Evolutionary conservation across 2,888 invertebrate species (phyloP).

Genomic region (Pomacea canaliculata): DNA sequence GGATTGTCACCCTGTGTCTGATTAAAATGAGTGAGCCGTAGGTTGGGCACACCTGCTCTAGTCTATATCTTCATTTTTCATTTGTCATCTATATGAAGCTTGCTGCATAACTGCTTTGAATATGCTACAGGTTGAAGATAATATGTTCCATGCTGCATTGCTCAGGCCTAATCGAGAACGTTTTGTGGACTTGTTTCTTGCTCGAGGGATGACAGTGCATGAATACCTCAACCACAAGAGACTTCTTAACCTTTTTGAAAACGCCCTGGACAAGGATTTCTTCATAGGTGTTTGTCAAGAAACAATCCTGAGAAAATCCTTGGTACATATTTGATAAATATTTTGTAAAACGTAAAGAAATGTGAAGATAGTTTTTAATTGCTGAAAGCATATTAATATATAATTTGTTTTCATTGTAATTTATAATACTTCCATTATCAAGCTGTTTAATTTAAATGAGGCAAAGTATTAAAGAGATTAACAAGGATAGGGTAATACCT

Average conservation of each 20-base stretch:
- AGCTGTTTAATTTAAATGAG: too few species aligned
- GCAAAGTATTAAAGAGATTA: too few species aligned
- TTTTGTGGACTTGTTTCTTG: conserved; percentile 68
- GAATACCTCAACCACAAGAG: conserved; percentile 63
- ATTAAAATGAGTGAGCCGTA: too few species aligned
- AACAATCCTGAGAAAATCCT: conserved; percentile 59
- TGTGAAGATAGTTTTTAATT: not conserved
- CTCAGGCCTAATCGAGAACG: conserved; percentile 64
- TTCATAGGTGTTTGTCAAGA: conserved; percentile 64
- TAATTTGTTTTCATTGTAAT: too few species aligned
- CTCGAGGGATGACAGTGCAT: conserved; percentile 67
- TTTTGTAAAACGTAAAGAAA: not conserved
- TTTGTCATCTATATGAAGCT: not conserved
- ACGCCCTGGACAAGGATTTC: conserved; percentile 63
- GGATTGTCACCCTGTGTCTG: too few species aligned
- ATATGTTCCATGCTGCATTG: conserved; percentile 67
- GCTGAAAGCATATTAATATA: too few species aligned
- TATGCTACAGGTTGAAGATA: conserved; percentile 48
- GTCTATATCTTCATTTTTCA: too few species aligned
- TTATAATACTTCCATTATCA: too few species aligned
- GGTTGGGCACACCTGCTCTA: too few species aligned
- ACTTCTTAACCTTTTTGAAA: conserved; percentile 58
- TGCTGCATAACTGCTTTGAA: not conserved
- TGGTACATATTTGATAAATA: conserved; percentile 27
- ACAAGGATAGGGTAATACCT: too few species aligned